Evolutionary conservation across 2,797 vertebrate species (phyloP).

Genomic region (Propithecus deckenii): DNA sequence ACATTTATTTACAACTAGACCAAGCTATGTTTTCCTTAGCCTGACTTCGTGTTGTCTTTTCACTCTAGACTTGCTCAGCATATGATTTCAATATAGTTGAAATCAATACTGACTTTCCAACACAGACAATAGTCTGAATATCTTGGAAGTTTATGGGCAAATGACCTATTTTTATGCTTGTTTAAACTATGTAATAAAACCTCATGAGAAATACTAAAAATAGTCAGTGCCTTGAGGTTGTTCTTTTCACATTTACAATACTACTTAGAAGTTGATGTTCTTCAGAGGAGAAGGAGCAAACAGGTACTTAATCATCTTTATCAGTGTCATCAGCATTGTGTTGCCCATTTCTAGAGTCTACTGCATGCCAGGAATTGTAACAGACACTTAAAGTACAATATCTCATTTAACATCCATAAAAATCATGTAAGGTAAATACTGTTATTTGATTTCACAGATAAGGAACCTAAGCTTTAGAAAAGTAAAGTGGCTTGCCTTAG

Average conservation of each 20-base stretch:
- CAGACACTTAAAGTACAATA: neutral
- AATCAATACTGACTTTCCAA: neutral
- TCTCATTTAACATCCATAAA: neutral
- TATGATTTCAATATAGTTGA: slow-evolving; percentile 39
- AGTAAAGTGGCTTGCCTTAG: neutral
- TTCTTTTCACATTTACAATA: slow-evolving; percentile 44
- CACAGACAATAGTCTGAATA: slow-evolving; percentile 18
- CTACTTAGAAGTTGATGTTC: slow-evolving; percentile 49
- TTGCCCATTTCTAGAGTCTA: neutral
- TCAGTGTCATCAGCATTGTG: neutral
- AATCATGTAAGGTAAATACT: neutral
- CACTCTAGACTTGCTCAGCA: neutral
- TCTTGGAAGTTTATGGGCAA: neutral
- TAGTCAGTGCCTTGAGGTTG: slow-evolving; percentile 3
- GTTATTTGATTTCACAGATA: neutral
- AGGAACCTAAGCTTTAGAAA: slow-evolving; percentile 6
- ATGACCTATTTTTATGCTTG: slow-evolving; percentile 44
- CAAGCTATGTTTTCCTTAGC: neutral
- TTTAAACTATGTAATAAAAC: slow-evolving; percentile 60
- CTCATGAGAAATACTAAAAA: slow-evolving; percentile 58
- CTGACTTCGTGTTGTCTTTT: neutral
- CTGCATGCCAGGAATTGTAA: neutral
- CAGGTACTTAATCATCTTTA: neutral
- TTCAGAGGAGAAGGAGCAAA: slow-evolving; percentile 17
- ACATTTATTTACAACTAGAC: neutral